Evolutionary conservation across 2,888 invertebrate species (phyloP).

Genomic region (Brenthis daphne): DNA sequence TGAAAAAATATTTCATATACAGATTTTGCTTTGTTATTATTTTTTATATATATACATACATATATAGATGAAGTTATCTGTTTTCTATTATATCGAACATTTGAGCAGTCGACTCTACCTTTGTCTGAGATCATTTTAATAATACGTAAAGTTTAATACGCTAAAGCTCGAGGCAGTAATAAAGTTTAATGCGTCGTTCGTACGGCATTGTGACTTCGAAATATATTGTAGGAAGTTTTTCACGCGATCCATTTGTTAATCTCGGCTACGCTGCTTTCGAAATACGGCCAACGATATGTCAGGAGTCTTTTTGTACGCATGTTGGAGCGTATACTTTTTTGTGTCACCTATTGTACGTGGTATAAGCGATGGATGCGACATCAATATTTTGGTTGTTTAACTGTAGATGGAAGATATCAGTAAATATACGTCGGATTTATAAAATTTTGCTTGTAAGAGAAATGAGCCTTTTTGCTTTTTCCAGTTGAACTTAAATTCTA

Average conservation of each 20-base stretch:
- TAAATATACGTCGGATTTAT: not conserved
- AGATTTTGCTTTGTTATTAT: no score
- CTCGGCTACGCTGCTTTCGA: constrained; percentile 43
- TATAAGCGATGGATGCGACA: constrained; percentile 10
- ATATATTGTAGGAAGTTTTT: constrained; percentile 70
- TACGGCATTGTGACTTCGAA: constrained; percentile 63
- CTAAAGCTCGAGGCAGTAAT: constrained; percentile 62
- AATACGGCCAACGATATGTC: constrained; percentile 29
- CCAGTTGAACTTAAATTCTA: no score
- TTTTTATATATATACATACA: not conserved
- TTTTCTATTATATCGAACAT: not conserved
- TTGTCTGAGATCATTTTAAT: constrained; percentile 74
- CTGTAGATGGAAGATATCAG: not conserved
- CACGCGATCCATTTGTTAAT: constrained; percentile 70
- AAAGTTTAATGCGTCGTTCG: constrained; percentile 73
- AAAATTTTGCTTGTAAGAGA: no score
- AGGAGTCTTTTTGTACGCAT: constrained; percentile 19
- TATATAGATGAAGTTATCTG: constrained; percentile 1
- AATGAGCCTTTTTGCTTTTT: no score
- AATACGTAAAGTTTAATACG: constrained; percentile 74
- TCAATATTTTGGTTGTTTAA: constrained; percentile 19
- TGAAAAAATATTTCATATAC: no score
- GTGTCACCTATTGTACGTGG: constrained; percentile 18
- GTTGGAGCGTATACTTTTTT: constrained; percentile 2
- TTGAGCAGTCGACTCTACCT: constrained; percentile 43